phyloP scores from a whole-genome alignment of 1,140 invertebrate species.

The Dermatophagoides farinae region DNA sequence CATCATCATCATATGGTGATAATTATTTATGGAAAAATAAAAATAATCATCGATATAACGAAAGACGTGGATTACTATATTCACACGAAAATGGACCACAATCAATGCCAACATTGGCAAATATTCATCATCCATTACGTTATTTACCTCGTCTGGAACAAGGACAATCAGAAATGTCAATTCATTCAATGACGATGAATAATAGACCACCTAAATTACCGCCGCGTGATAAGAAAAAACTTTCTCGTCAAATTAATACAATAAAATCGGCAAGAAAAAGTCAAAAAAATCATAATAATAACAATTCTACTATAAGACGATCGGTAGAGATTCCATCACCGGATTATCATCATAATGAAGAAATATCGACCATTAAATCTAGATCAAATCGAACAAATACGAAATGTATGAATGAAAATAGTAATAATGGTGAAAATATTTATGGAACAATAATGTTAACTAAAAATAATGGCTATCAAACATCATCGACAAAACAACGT shows the following conservation, averaged over 20 bases:
- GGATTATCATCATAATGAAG: conserved; percentile 6
- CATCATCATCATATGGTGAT: not conserved
- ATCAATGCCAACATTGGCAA: no score
- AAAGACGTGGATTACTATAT: not conserved
- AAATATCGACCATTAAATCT: not conserved
- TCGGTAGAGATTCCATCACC: conserved; percentile 5
- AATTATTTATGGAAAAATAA: not conserved
- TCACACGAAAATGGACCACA: no score
- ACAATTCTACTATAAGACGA: not conserved
- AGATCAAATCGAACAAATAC: no score
- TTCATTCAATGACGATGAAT: no score
- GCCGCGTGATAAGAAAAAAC: conserved; percentile 40
- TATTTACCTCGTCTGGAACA: not conserved
- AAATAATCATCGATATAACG: not conserved
- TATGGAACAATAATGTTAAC: no score
- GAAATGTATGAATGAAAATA: no score
- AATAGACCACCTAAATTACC: conserved; percentile 63
- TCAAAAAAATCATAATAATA: not conserved
- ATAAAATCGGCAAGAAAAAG: not conserved
- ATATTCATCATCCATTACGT: not conserved
- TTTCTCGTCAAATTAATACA: not conserved
- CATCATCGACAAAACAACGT: no score
- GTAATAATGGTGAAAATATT: no score
- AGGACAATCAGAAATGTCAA: no score
- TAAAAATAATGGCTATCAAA: no score